Base-by-base conservation (phyloP, 2,888 invertebrate genomes). In the Sesia bembeciformis region DNA sequence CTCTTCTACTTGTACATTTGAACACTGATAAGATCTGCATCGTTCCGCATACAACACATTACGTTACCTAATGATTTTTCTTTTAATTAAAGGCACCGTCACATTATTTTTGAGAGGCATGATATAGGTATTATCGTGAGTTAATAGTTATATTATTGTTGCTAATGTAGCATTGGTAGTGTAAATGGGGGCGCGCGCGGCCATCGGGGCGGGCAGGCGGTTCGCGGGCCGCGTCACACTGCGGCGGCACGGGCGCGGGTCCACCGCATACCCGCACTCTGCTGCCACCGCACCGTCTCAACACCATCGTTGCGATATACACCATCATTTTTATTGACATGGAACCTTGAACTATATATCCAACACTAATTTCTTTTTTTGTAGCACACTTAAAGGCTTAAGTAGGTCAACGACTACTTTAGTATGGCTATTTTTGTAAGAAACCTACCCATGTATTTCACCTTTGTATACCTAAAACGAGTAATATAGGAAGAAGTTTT, bases 191-290 rank as follows among this genome's bases (percentile, higher is more conserved):
- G 57, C 52, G 57, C 57, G 59, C 5, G 59, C 56, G 60, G 54
- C 51, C 56, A 51, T 40, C 39, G 72, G 70, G 72, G 78, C 75
- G 76, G 78, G 78, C 78, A 65, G 66, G 72, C 78, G 78, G 76
- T 70, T 70, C 76, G 78, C 80, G 80, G 70, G 72, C 76, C 80
- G 80, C 84, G 84, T 82, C 84, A 81, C 76, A 86, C 85, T 86
- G 87, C 88, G 84, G 86, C 71, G 67, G 62, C 67, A 59, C 66
- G 6, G 43, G 5, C 43, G 53, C n/a, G 38, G 39, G 52, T 52
- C 43, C 42, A n/a, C 53, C 52, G 54, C 53, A 56, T 56, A 52
- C 51, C 58, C 58, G 53, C 51, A 57, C 55, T 54, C 54, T 39
- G 56, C 57, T 50, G 53, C 50, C 50, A 50, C 50, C 23, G 38